Evolutionary conservation across 53 echinoderm and acorn worm species (phyloP).

Genomic region (Stichopus horrens): DNA sequence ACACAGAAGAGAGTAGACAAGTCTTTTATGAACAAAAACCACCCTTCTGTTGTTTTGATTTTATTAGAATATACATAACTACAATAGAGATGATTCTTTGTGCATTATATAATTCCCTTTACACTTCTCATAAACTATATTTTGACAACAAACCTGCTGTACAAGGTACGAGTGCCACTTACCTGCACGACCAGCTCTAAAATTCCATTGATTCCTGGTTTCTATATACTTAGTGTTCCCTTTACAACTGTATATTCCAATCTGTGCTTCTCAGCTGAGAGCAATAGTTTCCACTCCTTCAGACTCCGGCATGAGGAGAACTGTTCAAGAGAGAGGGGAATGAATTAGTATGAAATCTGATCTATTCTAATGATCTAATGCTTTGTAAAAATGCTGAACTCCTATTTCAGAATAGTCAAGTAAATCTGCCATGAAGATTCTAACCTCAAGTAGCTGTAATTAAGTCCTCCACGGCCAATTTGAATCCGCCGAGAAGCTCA

Average conservation of each 20-base stretch:
- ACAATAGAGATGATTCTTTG: too few species aligned
- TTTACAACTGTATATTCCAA: constrained; percentile 9
- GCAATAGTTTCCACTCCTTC: constrained; percentile 7
- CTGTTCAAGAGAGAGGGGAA: constrained; percentile 4
- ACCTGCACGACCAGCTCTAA: neutral
- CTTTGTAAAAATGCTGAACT: constrained; percentile 2
- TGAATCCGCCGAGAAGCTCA: constrained; percentile 8
- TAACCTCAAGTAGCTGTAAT: constrained; percentile 26
- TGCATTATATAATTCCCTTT: neutral
- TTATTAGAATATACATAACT: too few species aligned
- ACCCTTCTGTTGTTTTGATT: too few species aligned
- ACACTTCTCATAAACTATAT: constrained; percentile 2
- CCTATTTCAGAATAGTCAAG: constrained; percentile 3
- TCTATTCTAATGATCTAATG: neutral
- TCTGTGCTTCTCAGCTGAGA: neutral
- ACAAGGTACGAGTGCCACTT: constrained; percentile 5
- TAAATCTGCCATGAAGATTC: constrained; percentile 7
- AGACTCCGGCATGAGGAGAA: neutral
- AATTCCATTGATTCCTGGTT: constrained; percentile 3
- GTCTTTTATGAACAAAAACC: too few species aligned
- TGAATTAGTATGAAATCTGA: constrained; percentile 6
- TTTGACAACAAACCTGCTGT: neutral
- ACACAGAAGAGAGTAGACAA: too few species aligned
- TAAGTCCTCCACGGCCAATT: constrained; percentile 35
- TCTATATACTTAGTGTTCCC: neutral